phyloP scores from a whole-genome alignment of 1,140 invertebrate genomes.

The Tribolium castaneum region DNA sequence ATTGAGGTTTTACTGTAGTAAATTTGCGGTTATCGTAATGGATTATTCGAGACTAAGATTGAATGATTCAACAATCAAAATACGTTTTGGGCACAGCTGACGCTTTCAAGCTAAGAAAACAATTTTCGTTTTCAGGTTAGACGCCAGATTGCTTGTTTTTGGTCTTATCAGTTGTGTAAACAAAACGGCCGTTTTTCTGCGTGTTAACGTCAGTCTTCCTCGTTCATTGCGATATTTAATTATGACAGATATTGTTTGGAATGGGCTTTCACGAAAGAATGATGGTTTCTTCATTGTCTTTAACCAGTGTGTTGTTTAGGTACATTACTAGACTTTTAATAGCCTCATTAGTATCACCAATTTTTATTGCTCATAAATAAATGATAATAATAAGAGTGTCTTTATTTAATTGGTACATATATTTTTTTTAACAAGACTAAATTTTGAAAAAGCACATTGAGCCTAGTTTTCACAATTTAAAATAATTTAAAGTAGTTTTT shows the following conservation, averaged over 20 bases:
- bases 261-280: background rate
- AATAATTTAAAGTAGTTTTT: too few species aligned
- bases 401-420: too few species aligned
- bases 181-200: background rate
- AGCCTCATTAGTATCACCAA: too few species aligned
- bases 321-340: too few species aligned
- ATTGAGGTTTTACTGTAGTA: too few species aligned
- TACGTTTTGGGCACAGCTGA: conserved; percentile 24
- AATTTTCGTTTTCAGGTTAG: conserved; percentile 8
- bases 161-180: background rate
- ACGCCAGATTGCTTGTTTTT: background rate
- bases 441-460: too few species aligned
- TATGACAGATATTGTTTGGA: background rate
- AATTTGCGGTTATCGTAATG: background rate
- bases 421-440: too few species aligned
- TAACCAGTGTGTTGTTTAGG: background rate
- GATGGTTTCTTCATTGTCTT: background rate
- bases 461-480: too few species aligned
- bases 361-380: too few species aligned
- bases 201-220: conserved; percentile 3
- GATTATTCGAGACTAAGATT: conserved; percentile 23
- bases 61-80: conserved; percentile 35
- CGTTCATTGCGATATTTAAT: background rate
- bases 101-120: background rate
- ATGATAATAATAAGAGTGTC: too few species aligned